Base-by-base conservation (phyloP, 2,888 invertebrate genomes). In the Creontiades dilutus region DNA sequence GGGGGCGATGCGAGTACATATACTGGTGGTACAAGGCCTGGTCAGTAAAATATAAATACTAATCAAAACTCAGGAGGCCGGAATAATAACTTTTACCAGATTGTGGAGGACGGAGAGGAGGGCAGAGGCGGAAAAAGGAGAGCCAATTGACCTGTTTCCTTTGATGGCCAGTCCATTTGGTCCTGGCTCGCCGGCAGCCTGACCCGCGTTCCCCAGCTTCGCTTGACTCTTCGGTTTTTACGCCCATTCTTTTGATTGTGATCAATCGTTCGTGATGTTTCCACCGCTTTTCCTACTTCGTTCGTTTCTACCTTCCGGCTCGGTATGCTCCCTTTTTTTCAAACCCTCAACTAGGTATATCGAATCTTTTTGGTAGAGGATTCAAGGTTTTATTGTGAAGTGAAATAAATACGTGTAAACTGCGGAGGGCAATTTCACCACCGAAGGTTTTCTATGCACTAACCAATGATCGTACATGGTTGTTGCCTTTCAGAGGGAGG, bases 131-230 rank as follows among this genome's bases (percentile, higher is more conserved):
- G 19, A 27, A 57, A 75, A 87, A 87, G 27, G 76, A 78, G 57
- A 87, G 87, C 78, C 87, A 87, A 87, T 87, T 87, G 87, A 87
- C 87, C 87, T 87, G 76, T 87, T 87, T 87, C 87, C 78, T 87
- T 87, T 87, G 87, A 87, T 87, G 87, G 87, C 78, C 19, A 52
- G 57, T 87, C 87, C 78, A 87, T 87, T 87, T 78, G 75, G 87
- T 55, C 52, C 57, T 14, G 84, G 27, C 16, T 23, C 37, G 28
- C 46, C 16, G 3, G 84, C 16, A 84, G 57, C 27, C 19, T 55
- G 57, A 27, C 57, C 84, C 57, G 3, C 27, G 11, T 14, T 14
- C n/a, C 48, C 23, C n/a, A 16, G 13, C 57, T 84, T 14, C n/a
- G 47, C n/a, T 81, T 81, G 81, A 12, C 81, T 81, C 81, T 81